Evolutionary conservation across 1,140 invertebrate genomes (phyloP), one percentile per base, ranked within the genome.

Genomic region (Scaptomyza pallida): DNA sequence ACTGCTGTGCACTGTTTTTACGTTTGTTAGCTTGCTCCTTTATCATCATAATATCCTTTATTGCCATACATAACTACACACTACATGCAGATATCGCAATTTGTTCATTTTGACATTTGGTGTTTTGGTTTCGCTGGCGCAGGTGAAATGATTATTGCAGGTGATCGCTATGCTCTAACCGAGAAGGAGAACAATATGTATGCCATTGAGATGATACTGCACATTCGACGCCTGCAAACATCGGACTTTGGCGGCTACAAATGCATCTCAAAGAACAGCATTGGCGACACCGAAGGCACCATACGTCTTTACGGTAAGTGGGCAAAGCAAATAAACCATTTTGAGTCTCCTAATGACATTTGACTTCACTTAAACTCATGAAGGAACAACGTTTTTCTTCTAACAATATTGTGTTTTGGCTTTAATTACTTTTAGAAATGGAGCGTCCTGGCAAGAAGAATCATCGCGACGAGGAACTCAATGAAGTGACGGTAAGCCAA

Each of bases 241-340:
- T 93, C 93, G 33, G 97, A 98, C 92, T 95, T 97, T 79, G 97
- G 97, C 2, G 95, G 95, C 9, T 98, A 98, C 92, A 97, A 96
- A 86, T 98, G 97, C 92, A 97, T 97, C 68, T 97, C 97, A 13
- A 97, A 97, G 91, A 98, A 98, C 92, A 96, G 95, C 30, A 95
- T 98, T 61, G 97, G 97, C 2, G 96, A 96, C 69, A 97, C 97
- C 12, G 96, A 97, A 86, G 96, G 96, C 44, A 95, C 95, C 70
- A 97, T 98, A 85, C 93, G 96, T 70, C 93, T 98, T 41, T 97
- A 97, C 89, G 96, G 97, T 98, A 92, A 94, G 16, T 9, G 15
- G 2, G 2, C 13, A 33, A 0, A 9, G 19, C 9, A 54, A 4
- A 44, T 35, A 17, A 9, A 23, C 13, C n/a, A n/a, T n/a, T 12